Evolutionary conservation across 2,888 invertebrate genomes (phyloP).

Genomic region (Caradrina clavipalpis): DNA sequence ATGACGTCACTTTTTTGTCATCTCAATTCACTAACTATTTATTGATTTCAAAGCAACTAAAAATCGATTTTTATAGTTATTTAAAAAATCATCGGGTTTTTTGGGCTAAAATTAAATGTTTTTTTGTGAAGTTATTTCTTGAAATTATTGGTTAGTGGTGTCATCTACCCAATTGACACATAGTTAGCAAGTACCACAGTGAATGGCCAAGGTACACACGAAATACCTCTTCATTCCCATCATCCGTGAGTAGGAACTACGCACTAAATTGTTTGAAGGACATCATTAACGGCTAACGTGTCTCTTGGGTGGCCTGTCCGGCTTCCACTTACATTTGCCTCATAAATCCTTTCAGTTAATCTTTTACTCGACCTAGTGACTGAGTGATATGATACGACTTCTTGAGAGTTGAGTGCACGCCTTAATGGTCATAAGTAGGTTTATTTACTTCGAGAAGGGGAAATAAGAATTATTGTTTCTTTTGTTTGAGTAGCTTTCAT

Average conservation of each 20-base stretch:
- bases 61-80: too few species aligned
- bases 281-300: slow-evolving; percentile 49
- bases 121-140: too few species aligned
- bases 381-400: slow-evolving; percentile 30
- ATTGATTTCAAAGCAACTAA: too few species aligned
- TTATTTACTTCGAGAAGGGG: background rate
- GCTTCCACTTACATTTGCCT: slow-evolving; percentile 36
- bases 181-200: background rate
- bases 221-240: slow-evolving; percentile 15
- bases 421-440: background rate
- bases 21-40: too few species aligned
- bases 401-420: slow-evolving; percentile 9
- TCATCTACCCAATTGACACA: too few species aligned
- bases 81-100: too few species aligned
- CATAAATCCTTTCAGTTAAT: slow-evolving; percentile 51
- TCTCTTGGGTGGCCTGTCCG: slow-evolving; percentile 47
- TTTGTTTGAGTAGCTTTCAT: background rate
- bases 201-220: slow-evolving; percentile 7
- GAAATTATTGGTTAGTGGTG: too few species aligned
- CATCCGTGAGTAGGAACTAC: slow-evolving; percentile 29
- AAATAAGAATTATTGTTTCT: background rate
- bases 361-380: slow-evolving; percentile 27
- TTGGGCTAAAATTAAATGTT: too few species aligned
- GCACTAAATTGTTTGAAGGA: slow-evolving; percentile 51
- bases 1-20: too few species aligned